phyloP scores from a whole-genome alignment of 2,113 vertebrate genomes.

The Saccopteryx leptura region DNA sequence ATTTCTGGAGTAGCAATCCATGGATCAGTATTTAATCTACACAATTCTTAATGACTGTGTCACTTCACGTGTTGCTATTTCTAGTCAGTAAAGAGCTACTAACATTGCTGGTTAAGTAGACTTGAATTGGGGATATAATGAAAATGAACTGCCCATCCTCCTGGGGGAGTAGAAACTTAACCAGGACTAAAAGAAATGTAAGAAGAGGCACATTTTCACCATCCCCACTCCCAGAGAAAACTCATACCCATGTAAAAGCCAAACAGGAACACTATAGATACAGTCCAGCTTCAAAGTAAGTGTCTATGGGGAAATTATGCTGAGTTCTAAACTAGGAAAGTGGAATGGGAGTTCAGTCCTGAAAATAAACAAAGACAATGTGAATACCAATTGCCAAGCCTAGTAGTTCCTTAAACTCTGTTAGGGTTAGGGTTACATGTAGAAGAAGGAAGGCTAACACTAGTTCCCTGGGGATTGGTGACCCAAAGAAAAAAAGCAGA shows the following conservation, averaged over 20 bases:
- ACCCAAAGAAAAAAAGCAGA: constrained; percentile 41
- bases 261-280: background rate
- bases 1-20: background rate
- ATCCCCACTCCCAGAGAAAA: background rate
- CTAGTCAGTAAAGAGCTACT: constrained; percentile 48
- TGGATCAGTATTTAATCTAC: constrained; percentile 54
- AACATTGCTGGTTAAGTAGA: constrained; percentile 37
- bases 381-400: background rate
- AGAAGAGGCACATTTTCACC: background rate
- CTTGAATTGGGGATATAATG: background rate
- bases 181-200: constrained; percentile 42
- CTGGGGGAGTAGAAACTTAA: background rate
- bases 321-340: constrained; percentile 40
- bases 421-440: background rate
- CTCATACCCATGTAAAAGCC: background rate
- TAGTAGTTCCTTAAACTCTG: constrained; percentile 28
- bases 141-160: constrained; percentile 35
- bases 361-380: background rate
- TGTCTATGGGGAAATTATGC: background rate
- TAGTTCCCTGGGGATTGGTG: background rate
- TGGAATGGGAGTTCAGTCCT: background rate
- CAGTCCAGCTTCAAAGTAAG: constrained; percentile 11
- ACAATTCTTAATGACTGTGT: constrained; percentile 25
- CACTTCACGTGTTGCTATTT: constrained; percentile 10
- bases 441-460: constrained; percentile 37